A percentile compares a stretch with the other conserved stretches of the same genome.
phyloP scores from a whole-genome alignment of 2,888 invertebrate species.

The Calliphora vomitoria region DNA sequence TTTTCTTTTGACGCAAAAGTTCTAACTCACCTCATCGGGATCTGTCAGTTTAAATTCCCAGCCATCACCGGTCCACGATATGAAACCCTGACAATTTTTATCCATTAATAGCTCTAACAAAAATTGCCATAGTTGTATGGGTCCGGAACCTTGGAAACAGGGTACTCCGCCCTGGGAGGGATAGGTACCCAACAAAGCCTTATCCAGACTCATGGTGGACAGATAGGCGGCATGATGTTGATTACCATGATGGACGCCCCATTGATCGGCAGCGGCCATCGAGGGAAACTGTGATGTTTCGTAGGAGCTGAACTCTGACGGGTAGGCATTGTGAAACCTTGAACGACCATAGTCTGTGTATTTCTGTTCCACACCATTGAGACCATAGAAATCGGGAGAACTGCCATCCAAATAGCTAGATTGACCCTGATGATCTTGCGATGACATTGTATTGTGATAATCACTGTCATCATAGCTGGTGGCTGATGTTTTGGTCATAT shows the following conservation, averaged over 20 bases:
- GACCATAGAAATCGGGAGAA: conserved; percentile 80
- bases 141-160: conserved; percentile 94
- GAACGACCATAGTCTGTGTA: conserved; percentile 80
- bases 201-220: conserved; percentile 85
- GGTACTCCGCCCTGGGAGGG: conserved; percentile 84
- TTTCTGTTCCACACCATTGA: conserved; percentile 78
- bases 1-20: background rate
- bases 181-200: conserved; percentile 82
- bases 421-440: conserved; percentile 82
- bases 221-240: conserved; percentile 85
- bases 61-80: conserved; percentile 99
- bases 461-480: conserved; percentile 79
- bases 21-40: conserved; percentile 91
- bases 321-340: conserved; percentile 84
- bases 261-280: conserved; percentile 88
- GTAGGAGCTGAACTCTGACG: conserved; percentile 85
- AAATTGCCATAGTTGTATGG: conserved; percentile 99
- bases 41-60: conserved; percentile 99
- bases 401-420: conserved; percentile 80
- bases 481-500: conserved; percentile 77
- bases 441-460: conserved; percentile 80
- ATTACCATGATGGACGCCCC: conserved; percentile 85
- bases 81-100: conserved; percentile 97
- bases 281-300: conserved; percentile 90
- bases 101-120: conserved; percentile 97